These are phyloP conservation scores for Thecophora atra DNA, from an alignment of 2,888 invertebrate species.

Conservation along the genomic window DNA sequence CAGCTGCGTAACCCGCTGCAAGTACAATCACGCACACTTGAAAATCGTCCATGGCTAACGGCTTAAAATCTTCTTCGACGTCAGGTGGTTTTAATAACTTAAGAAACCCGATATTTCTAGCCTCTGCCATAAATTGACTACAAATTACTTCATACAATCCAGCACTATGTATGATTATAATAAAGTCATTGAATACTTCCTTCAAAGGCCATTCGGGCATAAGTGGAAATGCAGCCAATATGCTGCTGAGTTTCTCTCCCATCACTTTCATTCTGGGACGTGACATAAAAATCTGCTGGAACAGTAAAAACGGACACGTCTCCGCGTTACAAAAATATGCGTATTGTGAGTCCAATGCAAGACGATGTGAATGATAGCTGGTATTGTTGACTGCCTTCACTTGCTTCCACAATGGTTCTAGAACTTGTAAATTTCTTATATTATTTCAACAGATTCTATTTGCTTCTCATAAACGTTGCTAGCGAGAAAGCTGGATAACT, in stretches of 20 bases:
- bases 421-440: slow-evolving; percentile 23
- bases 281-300: slow-evolving; percentile 30
- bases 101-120: slow-evolving; percentile 28
- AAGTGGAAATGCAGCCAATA: not conserved
- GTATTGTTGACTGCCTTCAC: not conserved
- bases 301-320: slow-evolving; percentile 12
- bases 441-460: slow-evolving; percentile 34
- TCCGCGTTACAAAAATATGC: not conserved
- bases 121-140: slow-evolving; percentile 5
- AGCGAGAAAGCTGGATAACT: slow-evolving; percentile 34
- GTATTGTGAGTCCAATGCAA: slow-evolving; percentile 21
- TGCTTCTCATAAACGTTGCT: slow-evolving; percentile 24
- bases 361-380: not conserved
- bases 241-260: not conserved
- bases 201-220: slow-evolving; percentile 28
- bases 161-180: slow-evolving; percentile 9
- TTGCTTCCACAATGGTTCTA: not conserved
- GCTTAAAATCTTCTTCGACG: slow-evolving; percentile 11
- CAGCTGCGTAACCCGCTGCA: slow-evolving; percentile 26
- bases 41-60: slow-evolving; percentile 40
- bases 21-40: slow-evolving; percentile 38
- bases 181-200: slow-evolving; percentile 37
- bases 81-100: not conserved
- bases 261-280: slow-evolving; percentile 18
- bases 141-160: slow-evolving; percentile 26